Base-by-base conservation (phyloP, 2,888 invertebrate species). In the Coleophora flavipennella region DNA sequence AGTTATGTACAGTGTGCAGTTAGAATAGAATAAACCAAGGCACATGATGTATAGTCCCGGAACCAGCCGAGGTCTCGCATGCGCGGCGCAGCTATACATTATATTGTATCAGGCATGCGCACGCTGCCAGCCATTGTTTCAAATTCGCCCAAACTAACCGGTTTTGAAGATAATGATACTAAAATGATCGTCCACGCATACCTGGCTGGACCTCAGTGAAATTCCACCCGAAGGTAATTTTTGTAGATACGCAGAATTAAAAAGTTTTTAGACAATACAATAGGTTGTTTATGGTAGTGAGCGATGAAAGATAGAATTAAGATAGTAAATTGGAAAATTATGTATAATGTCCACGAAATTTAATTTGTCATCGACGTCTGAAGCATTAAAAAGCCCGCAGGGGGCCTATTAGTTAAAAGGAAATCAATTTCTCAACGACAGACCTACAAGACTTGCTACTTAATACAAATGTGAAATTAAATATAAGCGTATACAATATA, bases 111-210 rank as follows among this genome's bases (percentile, higher is more conserved):
- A 20, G 20, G 6, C 20, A 20, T 20, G 20, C 20, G 20, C 33
- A 47, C 48, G 41, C 50, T 35, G 43, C 55, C 20, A 51, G 55
- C 77, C 67, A 80, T 79, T 80, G 77, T 83, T 68, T 78, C 61
- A 76, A 73, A 78, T 75, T 74, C 64, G 65, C 67, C 70, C 62
- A 70, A 74, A 69, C 59, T 55, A 72, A 80, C 83, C 79, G 80
- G 83, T 83, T 62, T 53, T 56, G 38, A 45, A 70, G 69, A 71
- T 78, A 76, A 74, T 75, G 64, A 66, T 60, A 62, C 64, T 61
- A 65, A 71, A 65, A 62, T 53, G 55, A 67, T 62, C 57, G 53
- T 57, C 62, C 62, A 65, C 64, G 63, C 66, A 68, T 61, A 59
- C 67, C 50, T 43, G 46, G 46, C 46, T 42, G 45, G 53, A 49